phyloP scores from a whole-genome alignment of 1,140 invertebrate species.

The Stegodyphus mimosarum region DNA sequence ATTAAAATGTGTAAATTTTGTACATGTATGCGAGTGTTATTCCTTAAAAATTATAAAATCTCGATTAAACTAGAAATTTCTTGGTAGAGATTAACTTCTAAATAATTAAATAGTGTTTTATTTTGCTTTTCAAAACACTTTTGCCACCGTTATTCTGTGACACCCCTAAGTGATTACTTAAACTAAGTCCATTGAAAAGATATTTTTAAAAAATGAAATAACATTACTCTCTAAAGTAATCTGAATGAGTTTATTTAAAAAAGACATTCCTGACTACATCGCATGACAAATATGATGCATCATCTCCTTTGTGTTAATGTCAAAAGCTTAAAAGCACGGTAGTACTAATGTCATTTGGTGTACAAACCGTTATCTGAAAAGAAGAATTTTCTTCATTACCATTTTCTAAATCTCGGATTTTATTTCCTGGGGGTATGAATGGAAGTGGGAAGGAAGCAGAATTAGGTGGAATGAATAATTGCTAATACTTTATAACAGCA shows the following conservation, averaged over 20 bases:
- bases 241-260: not conserved
- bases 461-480: constrained; percentile 14
- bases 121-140: too few species aligned
- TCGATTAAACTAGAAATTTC: too few species aligned
- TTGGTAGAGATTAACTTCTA: too few species aligned
- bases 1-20: too few species aligned
- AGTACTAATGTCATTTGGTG: not conserved
- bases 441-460: not conserved
- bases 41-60: too few species aligned
- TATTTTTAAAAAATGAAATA: constrained; percentile 2
- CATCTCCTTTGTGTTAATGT: constrained; percentile 11
- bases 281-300: constrained; percentile 34
- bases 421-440: not conserved
- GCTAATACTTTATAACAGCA: too few species aligned
- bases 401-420: too few species aligned
- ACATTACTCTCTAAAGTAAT: constrained; percentile 9
- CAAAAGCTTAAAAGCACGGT: constrained; percentile 6
- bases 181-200: not conserved
- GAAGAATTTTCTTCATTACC: not conserved
- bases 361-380: constrained; percentile 3
- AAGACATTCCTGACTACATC: constrained; percentile 7
- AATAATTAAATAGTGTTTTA: too few species aligned
- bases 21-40: too few species aligned
- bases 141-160: too few species aligned
- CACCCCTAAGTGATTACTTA: too few species aligned